Evolutionary conservation across 1,140 invertebrate species (phyloP).

Genomic region (Rhizoglyphus robini): DNA sequence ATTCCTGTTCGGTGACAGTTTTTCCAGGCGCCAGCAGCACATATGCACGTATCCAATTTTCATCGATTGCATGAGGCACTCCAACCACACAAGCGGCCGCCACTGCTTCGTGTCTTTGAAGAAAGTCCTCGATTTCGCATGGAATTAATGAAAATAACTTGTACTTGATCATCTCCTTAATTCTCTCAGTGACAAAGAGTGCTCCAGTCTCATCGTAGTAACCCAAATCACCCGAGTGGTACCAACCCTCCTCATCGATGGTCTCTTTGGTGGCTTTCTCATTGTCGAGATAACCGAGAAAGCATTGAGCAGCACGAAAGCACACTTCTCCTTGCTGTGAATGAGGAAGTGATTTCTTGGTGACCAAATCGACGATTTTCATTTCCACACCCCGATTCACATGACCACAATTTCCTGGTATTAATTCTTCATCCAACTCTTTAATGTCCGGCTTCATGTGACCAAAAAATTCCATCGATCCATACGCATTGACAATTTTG

Average conservation of each 20-base stretch:
- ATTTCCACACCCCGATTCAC: background rate
- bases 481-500: background rate
- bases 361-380: constrained; percentile 11
- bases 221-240: constrained; percentile 39
- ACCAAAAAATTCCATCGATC: background rate
- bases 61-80: background rate
- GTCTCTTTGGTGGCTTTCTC: constrained; percentile 20
- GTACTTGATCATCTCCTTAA: constrained; percentile 22
- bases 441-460: background rate
- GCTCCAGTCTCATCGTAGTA: constrained; percentile 22
- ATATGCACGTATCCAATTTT: constrained; percentile 1
- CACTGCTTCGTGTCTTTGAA: background rate
- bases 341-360: background rate
- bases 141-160: background rate
- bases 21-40: background rate
- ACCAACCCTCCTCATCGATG: constrained; percentile 33
- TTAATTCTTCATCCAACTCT: background rate
- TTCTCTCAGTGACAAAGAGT: constrained; percentile 25
- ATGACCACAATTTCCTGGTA: background rate
- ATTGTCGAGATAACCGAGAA: constrained; percentile 26
- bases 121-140: background rate
- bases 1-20: constrained; percentile 1
- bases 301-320: constrained; percentile 30
- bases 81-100: background rate
- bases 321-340: constrained; percentile 26